Evolutionary conservation across 1,140 invertebrate species (phyloP), one percentile per base, ranked within the genome.

Genomic region (Anoplolepis gracilipes): DNA sequence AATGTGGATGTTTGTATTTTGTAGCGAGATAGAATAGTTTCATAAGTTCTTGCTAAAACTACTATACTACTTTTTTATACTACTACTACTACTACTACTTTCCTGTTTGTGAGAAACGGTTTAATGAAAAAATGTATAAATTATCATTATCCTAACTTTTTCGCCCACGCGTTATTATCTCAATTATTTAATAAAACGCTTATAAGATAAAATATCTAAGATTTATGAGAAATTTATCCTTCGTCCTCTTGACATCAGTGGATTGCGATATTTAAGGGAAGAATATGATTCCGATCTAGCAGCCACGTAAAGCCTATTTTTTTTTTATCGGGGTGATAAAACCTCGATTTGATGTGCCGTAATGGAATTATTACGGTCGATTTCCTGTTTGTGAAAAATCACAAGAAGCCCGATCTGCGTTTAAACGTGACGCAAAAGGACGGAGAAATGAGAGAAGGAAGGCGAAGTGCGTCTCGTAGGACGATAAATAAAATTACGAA

Each of bases 401-500:
- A 78, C 28, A 28, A 76, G 53, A 42, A 65, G 49, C 13, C 25
- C 30, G 36, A 30, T 30, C 16, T 55, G 39, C n/a, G n/a, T 76
- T 87, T 70, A 42, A 72, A 81, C 64, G 19, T 53, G 28, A 28
- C n/a, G 42, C 11, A n/a, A 16, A 33, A 7, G 16, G 55, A 36
- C 7, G 61, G 49, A 67, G n/a, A 57, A 76, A 46, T 11, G 28
- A 42, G 57, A 73, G 10, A 84, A 65, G 62, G 64, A 46, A 36
- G 3, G 19, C 53, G 33, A 62, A 75, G 61, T 13, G n/a, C n/a
- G 33, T 76, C 57, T 49, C 19, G 28, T 30, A 25, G 46, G 25
- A 28, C 62, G 61, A 59, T 88, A 88, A 88, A 87, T 87, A 77
- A 86, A 55, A 89, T 87, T 77, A 86, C 7, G 25, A 36, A 22